Conservation (phyloP, 2,888 invertebrate genomes). For the Microctonus aethiopoides region DNA sequence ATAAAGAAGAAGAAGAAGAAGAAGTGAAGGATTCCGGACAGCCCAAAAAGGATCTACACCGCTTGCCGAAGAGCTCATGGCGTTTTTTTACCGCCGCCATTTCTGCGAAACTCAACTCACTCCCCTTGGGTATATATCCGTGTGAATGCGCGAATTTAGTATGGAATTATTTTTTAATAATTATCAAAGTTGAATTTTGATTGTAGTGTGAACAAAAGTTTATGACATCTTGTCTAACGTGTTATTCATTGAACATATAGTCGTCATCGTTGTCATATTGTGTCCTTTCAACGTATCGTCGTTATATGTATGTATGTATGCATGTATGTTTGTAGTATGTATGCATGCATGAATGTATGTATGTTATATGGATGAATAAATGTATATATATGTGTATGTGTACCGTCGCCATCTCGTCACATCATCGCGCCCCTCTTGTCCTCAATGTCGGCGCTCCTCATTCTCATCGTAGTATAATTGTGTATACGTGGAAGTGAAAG, state of each 20-base stretch:
- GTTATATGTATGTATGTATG: background rate
- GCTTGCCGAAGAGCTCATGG: constrained; percentile 15
- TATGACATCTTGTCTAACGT: background rate
- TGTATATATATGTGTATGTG: constrained; percentile 3
- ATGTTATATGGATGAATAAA: background rate
- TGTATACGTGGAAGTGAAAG: constrained; percentile 27
- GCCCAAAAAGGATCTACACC: constrained; percentile 33
- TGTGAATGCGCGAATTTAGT: constrained; percentile 5
- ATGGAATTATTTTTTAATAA: background rate
- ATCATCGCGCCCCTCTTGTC: constrained; percentile 26
- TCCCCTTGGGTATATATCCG: constrained; percentile 13
- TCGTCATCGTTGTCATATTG: background rate
- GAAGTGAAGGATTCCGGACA: constrained; percentile 21
- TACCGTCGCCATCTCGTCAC: constrained; percentile 29
- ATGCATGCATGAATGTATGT: background rate
- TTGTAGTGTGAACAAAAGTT: background rate
- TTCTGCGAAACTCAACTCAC: constrained; percentile 33
- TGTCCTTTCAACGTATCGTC: background rate
- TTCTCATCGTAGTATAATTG: constrained; percentile 9
- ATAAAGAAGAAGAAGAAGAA: constrained; percentile 13
- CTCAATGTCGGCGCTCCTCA: constrained; percentile 25
- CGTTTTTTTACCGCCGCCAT: constrained; percentile 39
- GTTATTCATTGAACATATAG: background rate
- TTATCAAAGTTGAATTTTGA: background rate
- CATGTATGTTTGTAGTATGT: too few relatives aligned